phyloP scores from a whole-genome alignment of 2,797 vertebrate genomes.

The Aythya fuligula region DNA sequence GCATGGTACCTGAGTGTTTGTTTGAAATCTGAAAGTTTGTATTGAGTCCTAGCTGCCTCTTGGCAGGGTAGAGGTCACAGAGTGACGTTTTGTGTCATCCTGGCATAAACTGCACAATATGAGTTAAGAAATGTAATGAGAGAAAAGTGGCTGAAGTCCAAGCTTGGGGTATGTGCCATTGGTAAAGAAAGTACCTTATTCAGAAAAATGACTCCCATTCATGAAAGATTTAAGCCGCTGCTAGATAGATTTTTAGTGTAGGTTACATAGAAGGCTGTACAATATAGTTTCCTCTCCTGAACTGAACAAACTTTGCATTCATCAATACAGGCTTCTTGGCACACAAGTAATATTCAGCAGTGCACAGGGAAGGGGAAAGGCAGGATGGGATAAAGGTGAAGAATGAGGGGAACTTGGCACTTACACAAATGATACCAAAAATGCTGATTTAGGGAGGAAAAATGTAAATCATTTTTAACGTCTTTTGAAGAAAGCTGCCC shows the following conservation, averaged over 20 bases:
- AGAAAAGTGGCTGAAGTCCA: neutral
- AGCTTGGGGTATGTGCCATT: neutral
- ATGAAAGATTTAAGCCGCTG: neutral
- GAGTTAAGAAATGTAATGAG: conserved; percentile 4
- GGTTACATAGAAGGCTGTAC: neutral
- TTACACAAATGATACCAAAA: conserved; percentile 42
- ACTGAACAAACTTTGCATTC: conserved; percentile 35
- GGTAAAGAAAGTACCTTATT: neutral
- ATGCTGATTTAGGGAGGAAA: conserved; percentile 62
- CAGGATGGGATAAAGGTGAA: neutral
- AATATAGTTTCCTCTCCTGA: neutral
- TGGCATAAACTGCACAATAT: neutral
- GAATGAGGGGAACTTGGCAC: conserved; percentile 32
- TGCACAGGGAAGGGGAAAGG: neutral
- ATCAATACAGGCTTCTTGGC: conserved; percentile 29
- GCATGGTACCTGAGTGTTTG: neutral
- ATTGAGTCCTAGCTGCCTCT: neutral
- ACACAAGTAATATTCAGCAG: neutral
- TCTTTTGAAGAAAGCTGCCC: conserved; percentile 53
- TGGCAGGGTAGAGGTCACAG: neutral
- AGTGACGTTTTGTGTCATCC: conserved; percentile 15
- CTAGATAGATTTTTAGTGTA: neutral
- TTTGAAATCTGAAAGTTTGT: neutral
- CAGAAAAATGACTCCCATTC: conserved; percentile 1
- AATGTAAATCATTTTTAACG: conserved; percentile 7